Conservation (phyloP, 2,113 vertebrate genomes). For the Cephalopholis sonnerati region DNA sequence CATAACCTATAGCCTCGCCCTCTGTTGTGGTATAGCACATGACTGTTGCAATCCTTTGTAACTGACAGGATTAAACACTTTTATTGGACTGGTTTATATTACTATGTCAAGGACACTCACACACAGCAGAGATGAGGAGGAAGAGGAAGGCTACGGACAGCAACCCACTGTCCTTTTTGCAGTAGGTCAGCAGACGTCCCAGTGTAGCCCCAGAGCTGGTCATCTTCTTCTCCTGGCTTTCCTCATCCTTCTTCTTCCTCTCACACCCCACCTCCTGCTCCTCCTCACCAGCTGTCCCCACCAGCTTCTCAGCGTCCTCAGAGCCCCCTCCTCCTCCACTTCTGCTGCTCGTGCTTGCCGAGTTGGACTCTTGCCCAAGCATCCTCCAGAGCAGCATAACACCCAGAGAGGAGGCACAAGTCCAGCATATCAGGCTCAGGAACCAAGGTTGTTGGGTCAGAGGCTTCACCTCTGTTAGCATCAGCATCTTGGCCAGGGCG, state of each 20-base stretch:
- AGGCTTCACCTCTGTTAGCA: constrained; percentile 88
- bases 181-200: constrained; percentile 92
- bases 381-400: constrained; percentile 87
- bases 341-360: not conserved
- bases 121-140: constrained; percentile 90
- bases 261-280: constrained; percentile 5
- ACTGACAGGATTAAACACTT: not conserved
- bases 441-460: constrained; percentile 88
- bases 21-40: not conserved
- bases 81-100: not conserved
- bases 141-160: constrained; percentile 90
- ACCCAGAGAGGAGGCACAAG: constrained; percentile 83
- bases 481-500: constrained; percentile 91
- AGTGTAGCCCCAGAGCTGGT: constrained; percentile 87
- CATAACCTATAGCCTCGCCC: not conserved
- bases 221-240: constrained; percentile 59
- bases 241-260: constrained; percentile 21
- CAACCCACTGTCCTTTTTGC: constrained; percentile 88
- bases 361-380: constrained; percentile 78
- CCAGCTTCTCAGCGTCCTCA: constrained; percentile 73
- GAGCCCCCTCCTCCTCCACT: not conserved
- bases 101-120: constrained; percentile 81
- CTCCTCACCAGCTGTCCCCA: constrained; percentile 58
- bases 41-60: not conserved
- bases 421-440: constrained; percentile 92